Conservation (phyloP, 2,113 vertebrate species). For the Platysternon megacephalum region DNA sequence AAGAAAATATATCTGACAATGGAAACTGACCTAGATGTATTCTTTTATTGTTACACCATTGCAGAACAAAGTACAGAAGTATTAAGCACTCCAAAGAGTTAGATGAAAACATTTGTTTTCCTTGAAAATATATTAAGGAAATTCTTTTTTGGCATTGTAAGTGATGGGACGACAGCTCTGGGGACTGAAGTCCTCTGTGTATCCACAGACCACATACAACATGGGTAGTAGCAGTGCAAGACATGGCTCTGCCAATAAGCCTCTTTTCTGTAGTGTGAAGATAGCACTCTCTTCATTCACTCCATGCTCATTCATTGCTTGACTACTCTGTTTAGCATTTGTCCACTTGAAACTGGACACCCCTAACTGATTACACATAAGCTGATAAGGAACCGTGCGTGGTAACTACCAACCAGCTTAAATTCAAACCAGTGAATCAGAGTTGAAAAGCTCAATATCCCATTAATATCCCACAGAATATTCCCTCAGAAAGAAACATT, state of each 20-base stretch:
- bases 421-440: neutral
- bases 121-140: neutral
- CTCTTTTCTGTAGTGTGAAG: neutral
- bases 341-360: neutral
- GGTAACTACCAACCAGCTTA: neutral
- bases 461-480: neutral
- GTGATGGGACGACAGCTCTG: neutral
- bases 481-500: neutral
- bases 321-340: fast-evolving
- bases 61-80: neutral
- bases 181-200: neutral
- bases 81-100: neutral
- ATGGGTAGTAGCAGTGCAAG: neutral
- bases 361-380: neutral
- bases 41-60: neutral
- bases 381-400: neutral
- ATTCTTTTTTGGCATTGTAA: fast-evolving
- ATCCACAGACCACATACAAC: fast-evolving
- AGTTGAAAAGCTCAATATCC: fast-evolving
- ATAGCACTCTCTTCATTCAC: fast-evolving
- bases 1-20: neutral
- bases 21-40: neutral
- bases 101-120: neutral
- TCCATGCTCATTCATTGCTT: fast-evolving
- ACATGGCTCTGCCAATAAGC: neutral